Conservation (phyloP, 1,140 invertebrate species). For the Ptiloglossa arizonensis region DNA sequence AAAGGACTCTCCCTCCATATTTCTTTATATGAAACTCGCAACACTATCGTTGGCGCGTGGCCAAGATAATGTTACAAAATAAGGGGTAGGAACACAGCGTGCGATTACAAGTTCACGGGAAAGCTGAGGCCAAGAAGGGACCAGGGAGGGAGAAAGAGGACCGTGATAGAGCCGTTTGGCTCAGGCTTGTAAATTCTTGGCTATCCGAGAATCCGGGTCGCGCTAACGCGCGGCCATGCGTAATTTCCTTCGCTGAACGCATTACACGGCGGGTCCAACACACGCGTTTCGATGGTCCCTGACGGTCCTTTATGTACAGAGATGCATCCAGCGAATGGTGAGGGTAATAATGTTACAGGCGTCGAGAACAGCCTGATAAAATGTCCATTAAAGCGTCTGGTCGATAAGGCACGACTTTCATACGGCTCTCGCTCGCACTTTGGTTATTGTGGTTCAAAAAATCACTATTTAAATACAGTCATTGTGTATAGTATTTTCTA, state of each 20-base stretch:
- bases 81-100: conserved; percentile 31
- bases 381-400: conserved; percentile 50
- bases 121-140: conserved; percentile 23
- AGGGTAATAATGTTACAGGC: conserved; percentile 51
- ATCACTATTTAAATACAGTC: background rate
- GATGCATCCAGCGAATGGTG: conserved; percentile 36
- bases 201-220: conserved; percentile 66
- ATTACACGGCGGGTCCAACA: conserved; percentile 70
- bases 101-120: conserved; percentile 45
- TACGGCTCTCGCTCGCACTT: background rate
- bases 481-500: background rate
- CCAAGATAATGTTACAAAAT: conserved; percentile 68
- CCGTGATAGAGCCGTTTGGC: conserved; percentile 68
- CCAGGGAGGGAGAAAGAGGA: background rate
- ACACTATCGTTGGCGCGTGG: conserved; percentile 63
- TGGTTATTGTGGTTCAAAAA: background rate
- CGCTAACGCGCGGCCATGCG: conserved; percentile 56
- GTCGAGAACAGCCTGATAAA: conserved; percentile 49
- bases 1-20: background rate
- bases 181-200: conserved; percentile 71
- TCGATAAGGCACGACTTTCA: conserved; percentile 31
- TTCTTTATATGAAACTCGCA: conserved; percentile 54
- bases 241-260: conserved; percentile 69
- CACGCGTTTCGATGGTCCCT: conserved; percentile 40
- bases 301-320: conserved; percentile 40